A percentile compares a stretch with the other conserved stretches of the same genome.
phyloP scores from a whole-genome alignment of 64 coral and sea anemone genomes.

The Trachythela sp. region DNA sequence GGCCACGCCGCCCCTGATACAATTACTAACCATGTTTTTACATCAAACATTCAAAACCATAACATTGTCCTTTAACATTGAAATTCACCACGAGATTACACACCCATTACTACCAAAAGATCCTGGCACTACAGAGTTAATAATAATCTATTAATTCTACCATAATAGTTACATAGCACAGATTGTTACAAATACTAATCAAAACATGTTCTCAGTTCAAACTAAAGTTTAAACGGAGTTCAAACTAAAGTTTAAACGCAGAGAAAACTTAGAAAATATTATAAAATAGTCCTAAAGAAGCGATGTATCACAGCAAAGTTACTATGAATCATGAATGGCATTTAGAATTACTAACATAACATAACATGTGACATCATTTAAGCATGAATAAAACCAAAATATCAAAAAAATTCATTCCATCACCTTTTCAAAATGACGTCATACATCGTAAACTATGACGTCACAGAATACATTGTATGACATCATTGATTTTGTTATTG shows the following conservation, averaged over 20 bases:
- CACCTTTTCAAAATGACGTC: neutral
- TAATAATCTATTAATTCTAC: neutral
- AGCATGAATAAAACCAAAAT: no score
- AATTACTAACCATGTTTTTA: no score
- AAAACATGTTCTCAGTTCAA: neutral
- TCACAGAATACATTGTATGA: neutral
- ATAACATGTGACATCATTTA: no score
- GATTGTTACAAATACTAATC: neutral
- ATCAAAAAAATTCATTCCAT: no score
- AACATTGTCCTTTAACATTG: neutral
- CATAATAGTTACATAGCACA: neutral
- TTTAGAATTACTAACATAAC: neutral
- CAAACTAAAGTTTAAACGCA: neutral
- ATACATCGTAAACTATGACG: neutral
- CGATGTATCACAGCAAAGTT: neutral
- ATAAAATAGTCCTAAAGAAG: neutral
- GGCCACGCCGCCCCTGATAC: no score
- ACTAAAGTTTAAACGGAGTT: neutral
- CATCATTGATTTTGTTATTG: neutral
- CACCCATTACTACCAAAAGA: neutral
- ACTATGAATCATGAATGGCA: neutral
- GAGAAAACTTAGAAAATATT: neutral
- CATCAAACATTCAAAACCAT: no score
- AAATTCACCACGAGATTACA: neutral
- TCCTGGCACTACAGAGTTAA: neutral